Evolutionary conservation across 2,113 vertebrate genomes (phyloP).

Genomic region (Sisor rabdophorus): DNA sequence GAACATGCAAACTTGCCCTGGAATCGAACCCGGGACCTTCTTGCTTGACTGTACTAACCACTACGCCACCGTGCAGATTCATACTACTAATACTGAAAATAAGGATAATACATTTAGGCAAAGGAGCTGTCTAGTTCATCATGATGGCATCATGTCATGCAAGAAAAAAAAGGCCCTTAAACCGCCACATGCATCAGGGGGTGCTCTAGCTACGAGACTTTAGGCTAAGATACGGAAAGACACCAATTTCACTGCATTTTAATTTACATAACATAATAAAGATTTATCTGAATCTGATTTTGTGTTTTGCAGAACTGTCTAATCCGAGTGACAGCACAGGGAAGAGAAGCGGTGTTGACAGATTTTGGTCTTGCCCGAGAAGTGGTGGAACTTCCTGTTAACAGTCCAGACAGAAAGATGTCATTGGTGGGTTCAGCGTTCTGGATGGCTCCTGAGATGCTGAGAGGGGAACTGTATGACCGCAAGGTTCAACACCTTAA

Average conservation of each 20-base stretch:
- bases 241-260: neutral
- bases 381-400: constrained; percentile 65
- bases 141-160: neutral
- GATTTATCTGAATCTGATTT: constrained; percentile 5
- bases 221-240: too few relatives aligned
- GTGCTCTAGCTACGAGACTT: too few relatives aligned
- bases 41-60: too few relatives aligned
- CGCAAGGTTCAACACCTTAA: constrained; percentile 60
- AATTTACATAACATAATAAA: too few relatives aligned
- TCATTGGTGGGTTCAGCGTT: constrained; percentile 75
- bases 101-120: neutral
- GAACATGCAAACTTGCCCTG: too few relatives aligned
- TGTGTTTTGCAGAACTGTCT: constrained; percentile 71
- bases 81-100: too few relatives aligned
- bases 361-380: constrained; percentile 74
- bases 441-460: constrained; percentile 80
- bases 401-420: constrained; percentile 66
- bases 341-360: constrained; percentile 67
- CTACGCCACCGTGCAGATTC: too few relatives aligned
- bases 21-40: too few relatives aligned
- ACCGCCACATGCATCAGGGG: too few relatives aligned
- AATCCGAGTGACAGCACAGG: constrained; percentile 56
- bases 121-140: neutral
- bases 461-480: constrained; percentile 73
- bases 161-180: too few relatives aligned